A percentile compares a stretch with the other conserved stretches of the same genome.
phyloP scores from a whole-genome alignment of 2,113 vertebrate species.

The Irena cyanogastra region DNA sequence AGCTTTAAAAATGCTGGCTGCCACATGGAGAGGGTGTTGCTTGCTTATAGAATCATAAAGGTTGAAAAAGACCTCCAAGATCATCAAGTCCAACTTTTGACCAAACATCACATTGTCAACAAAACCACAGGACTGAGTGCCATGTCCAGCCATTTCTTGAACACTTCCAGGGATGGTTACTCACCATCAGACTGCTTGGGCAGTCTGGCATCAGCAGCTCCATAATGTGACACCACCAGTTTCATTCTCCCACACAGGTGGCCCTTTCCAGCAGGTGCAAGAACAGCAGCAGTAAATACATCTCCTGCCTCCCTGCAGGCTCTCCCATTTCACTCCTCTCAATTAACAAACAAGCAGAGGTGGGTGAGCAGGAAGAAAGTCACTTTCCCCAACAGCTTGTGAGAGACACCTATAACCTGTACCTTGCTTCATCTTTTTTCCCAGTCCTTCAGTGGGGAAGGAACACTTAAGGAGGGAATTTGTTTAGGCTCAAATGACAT shows the following conservation, averaged over 20 bases:
- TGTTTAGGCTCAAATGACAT: neutral
- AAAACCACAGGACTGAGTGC: neutral
- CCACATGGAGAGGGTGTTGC: neutral
- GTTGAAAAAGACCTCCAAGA: neutral
- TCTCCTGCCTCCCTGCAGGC: rapidly evolving
- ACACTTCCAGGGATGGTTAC: neutral
- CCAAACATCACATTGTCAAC: neutral
- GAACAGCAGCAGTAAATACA: neutral
- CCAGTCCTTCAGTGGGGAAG: neutral
- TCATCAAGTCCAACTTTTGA: neutral
- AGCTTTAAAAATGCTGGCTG: neutral
- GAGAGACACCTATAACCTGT: neutral
- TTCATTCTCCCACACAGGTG: neutral
- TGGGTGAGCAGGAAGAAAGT: neutral
- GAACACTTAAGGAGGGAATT: neutral
- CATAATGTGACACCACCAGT: rapidly evolving
- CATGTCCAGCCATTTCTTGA: neutral
- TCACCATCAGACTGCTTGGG: neutral
- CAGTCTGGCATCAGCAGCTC: neutral
- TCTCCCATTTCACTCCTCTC: neutral
- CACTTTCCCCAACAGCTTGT: neutral
- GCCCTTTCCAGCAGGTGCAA: neutral
- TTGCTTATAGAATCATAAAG: neutral
- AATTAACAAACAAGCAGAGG: neutral
- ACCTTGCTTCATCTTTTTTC: neutral